Base-by-base conservation (phyloP, 1,140 invertebrate genomes). In the Temnothorax longispinosus region DNA sequence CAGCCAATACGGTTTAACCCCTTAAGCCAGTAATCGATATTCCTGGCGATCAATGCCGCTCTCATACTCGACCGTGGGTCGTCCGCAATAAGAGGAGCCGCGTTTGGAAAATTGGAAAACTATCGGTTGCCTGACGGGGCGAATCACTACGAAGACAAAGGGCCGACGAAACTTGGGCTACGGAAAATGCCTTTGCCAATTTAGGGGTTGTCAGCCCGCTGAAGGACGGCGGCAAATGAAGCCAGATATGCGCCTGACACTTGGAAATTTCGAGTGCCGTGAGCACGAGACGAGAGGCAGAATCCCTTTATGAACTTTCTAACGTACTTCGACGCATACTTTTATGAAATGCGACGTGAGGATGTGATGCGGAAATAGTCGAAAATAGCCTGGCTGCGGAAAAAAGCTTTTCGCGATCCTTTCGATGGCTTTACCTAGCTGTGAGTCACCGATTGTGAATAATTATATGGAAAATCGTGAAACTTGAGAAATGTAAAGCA, bases 111-210 rank as follows among this genome's bases (percentile, higher is more conserved):
- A 85, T 87, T 84, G 88, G 75, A 75, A 80, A 85, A 75, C 77
- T 87, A 84, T 87, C 85, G 86, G 50, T 47, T 52, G 60, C 47
- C 21, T 50, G 80, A 80, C 58, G 50, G 44, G 35, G 44, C 38
- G 87, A 78, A 89, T 88, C 87, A 47, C 21, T 52, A 64, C 60
- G 75, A 84, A 89, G 86, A 89, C 88, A 89, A 87, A 84, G 77
- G 50, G 54, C 32, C 71, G 72, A 41, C n/a, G 38, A 44, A 60
- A 89, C 72, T 65, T 84, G 50, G 13, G 15, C 15, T 41, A 11
- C 21, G 41, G 54, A 54, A 87, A 87, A 58, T 69, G 71, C 85
- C 85, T 50, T 27, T 64, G 62, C 67, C 87, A 87, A 88, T 87
- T 84, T 88, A 87, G 80, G 77, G 62, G 69, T 88, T 87, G 87